Percentiles rank a stretch among this genome's conserved stretches.
Conservation (phyloP, 2,888 invertebrate genomes). For the Allygus modestus region DNA sequence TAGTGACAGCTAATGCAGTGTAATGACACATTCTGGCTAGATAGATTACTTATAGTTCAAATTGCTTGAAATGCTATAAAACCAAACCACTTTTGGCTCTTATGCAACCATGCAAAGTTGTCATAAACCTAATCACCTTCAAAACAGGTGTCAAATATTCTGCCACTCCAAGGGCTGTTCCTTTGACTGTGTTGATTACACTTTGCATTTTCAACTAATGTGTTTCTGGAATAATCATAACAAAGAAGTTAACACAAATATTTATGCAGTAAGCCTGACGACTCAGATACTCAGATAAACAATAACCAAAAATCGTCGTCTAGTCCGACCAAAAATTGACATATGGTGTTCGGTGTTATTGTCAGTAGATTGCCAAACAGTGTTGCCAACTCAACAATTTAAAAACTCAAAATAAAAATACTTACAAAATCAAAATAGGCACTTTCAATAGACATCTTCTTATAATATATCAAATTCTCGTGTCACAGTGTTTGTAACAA, state of each 20-base stretch:
- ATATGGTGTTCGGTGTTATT: no score
- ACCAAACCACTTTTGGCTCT: background rate
- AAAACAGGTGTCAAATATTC: slow-evolving; percentile 97
- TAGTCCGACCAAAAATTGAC: no score
- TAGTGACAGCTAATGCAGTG: no score
- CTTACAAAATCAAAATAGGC: no score
- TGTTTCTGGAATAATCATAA: background rate
- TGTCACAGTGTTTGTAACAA: no score
- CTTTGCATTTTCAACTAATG: slow-evolving; percentile 86
- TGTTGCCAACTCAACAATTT: background rate
- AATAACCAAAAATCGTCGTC: background rate
- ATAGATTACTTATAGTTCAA: no score
- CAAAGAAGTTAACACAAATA: background rate
- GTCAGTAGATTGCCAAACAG: background rate
- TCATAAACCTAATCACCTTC: slow-evolving; percentile 80
- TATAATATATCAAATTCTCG: no score
- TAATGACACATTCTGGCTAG: no score
- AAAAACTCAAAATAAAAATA: no score
- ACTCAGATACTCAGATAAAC: background rate
- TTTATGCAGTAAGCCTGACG: no score
- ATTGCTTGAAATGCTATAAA: no score
- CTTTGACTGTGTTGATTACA: slow-evolving; percentile 96
- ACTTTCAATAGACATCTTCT: no score
- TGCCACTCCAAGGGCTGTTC: slow-evolving; percentile 96
- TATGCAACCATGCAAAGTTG: slow-evolving; percentile 23